Base-by-base conservation (phyloP, 2,888 invertebrate species). In the Chalcis sispes region DNA sequence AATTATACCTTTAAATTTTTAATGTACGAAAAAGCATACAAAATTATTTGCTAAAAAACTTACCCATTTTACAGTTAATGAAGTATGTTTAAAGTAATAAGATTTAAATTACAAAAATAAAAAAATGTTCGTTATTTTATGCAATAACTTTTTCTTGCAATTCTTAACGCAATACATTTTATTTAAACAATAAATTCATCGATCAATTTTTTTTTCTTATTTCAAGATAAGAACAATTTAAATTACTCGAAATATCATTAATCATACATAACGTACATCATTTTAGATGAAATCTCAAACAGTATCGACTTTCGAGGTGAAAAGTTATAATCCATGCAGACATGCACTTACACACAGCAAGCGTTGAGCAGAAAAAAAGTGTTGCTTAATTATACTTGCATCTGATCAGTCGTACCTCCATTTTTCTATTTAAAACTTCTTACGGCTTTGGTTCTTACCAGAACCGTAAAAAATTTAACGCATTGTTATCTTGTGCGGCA, bases 401-500 rank as follows among this genome's bases (percentile, higher is more conserved):
- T 40, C 27, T 20, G 36, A 40, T 25, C 40, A 13, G 25, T 0
- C 36, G 50, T 23, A 61, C 25, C 4, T 50, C 32, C 13, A 1
- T 5, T 56, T 52, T 52, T 61, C 27, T 36, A 58, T 58, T 70
- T 36, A n/a, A 25, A 70, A 65, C 25, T 32, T n/a, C 64, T 15
- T 8, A 15, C 13, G 1, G 13, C 36, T 42, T 4, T 40, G 58
- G n/a, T n/a, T n/a, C n/a, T n/a, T n/a, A n/a, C n/a, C n/a, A n/a
- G n/a, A n/a, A 50, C 25, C 36, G 40, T 36, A 66, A 66, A 72
- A 59, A 66, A 15, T 36, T 58, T 72, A 66, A 18, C 59, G 42
- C 50, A 61, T 61, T 74, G 46, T 32, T 67, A 67, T 74, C 73
- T 40, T 13, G n/a, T 40, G 61, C 29, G 52, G 50, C 40, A 66